Evolutionary conservation across 2,113 vertebrate species (phyloP), one percentile per base, ranked within the genome.

Genomic region (Cyanocitta stelleri): DNA sequence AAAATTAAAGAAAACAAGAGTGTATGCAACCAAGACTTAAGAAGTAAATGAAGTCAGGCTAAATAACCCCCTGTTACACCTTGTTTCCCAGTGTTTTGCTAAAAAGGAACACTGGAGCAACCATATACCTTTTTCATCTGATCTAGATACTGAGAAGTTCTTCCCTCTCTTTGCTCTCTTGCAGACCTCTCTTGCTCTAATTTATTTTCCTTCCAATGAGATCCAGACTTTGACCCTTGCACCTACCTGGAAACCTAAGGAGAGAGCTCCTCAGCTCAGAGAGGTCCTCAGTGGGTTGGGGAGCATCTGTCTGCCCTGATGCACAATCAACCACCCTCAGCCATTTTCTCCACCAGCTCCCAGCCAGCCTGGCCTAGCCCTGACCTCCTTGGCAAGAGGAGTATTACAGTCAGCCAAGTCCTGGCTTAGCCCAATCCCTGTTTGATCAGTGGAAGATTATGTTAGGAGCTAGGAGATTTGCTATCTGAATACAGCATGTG

Each of bases 371-470:
- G 72, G 87, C 63, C 91, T 23, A 51, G 54, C 32, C 46, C 66
- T 91, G 88, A 93, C 81, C 93, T 94, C 80, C 37, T 56, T 93
- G 95, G 89, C 78, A 93, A 49, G n/a, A 75, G n/a, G 54, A 93
- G 41, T 44, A 71, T 71, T 32, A 48, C 1, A 8, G 46, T 75
- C 87, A 86, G 91, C 91, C 90, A 95, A 92, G 52, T 59, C 56
- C 46, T 77, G 35, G 49, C 14, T 86, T 90, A 94, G 56, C 72
- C 76, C 77, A 73, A 81, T 73, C 59, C 63, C 59, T 90, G 55
- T 92, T 95, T 88, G 81, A 93, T 94, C 88, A 91, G 84, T 0
- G 0, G 81, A 48, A 86, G 75, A 87, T 91, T 95, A 81, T 20
- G 37, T 85, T 75, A 64, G 89, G 52, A 91, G 63, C 77, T 76